A percentile compares a stretch with the other conserved stretches of the same genome.
phyloP scores from a whole-genome alignment of 2,797 vertebrate species.

The Pangasius djambal region DNA sequence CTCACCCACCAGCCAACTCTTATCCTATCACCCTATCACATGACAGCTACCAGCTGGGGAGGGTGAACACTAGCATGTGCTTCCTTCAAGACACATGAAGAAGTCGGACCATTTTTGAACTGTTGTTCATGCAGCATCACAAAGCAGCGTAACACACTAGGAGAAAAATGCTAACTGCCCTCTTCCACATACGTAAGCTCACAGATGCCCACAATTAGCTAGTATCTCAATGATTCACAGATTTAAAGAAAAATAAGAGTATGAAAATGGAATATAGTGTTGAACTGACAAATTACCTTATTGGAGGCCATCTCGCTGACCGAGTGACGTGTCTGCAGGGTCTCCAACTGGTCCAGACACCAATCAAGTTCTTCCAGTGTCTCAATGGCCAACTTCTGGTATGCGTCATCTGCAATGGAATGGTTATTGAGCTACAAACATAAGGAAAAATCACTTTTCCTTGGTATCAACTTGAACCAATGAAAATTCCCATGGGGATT shows the following conservation, averaged over 20 bases:
- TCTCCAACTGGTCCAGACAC: conserved; percentile 96
- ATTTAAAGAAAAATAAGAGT: neutral
- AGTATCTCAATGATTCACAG: neutral
- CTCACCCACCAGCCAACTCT: neutral
- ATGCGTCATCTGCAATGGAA: conserved; percentile 81
- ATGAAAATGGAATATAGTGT: neutral
- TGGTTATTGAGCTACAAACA: neutral
- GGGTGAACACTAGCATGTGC: neutral
- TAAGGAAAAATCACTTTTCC: neutral
- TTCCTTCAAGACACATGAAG: neutral
- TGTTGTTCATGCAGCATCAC: neutral
- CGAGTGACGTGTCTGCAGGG: conserved; percentile 88
- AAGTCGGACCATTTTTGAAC: too few species aligned
- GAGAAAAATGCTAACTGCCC: neutral
- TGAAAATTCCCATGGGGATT: neutral
- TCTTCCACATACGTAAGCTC: neutral
- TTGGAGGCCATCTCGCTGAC: conserved; percentile 96
- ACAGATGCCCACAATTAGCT: neutral
- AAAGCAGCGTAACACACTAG: neutral
- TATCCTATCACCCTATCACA: too few species aligned
- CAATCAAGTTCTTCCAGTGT: conserved; percentile 93
- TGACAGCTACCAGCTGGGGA: neutral
- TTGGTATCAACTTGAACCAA: neutral
- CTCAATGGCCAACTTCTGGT: conserved; percentile 85
- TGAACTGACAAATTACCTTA: conserved; percentile 77